Percentiles rank a stretch among this genome's conserved stretches.
These are phyloP conservation scores for Myotis myotis DNA, from an alignment of 2,797 vertebrate species.

Conservation along the genomic window DNA sequence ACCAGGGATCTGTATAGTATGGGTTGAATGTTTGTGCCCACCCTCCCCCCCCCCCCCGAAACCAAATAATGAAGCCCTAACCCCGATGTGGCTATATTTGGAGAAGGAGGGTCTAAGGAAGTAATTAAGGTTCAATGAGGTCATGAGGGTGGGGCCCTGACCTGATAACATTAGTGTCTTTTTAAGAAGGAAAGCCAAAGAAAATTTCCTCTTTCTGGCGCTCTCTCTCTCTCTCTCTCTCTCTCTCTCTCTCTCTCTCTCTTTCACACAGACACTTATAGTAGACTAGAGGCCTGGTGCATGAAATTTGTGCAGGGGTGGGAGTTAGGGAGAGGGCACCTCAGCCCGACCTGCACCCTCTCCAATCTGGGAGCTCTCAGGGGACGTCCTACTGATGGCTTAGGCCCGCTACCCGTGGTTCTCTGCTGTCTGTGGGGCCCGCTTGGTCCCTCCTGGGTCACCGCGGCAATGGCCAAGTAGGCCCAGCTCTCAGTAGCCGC, in stretches of 20 bases:
- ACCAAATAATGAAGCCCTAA: not conserved
- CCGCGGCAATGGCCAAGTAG: rapidly evolving
- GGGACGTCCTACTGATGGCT: too few relatives aligned
- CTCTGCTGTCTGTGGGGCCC: too few relatives aligned
- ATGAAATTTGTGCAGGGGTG: too few relatives aligned
- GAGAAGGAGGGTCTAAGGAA: not conserved
- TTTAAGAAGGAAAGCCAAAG: not conserved
- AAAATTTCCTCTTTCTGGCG: not conserved
- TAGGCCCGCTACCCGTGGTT: too few relatives aligned
- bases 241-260: not conserved
- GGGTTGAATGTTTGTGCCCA: not conserved
- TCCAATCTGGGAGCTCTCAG: too few relatives aligned
- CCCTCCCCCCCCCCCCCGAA: too few relatives aligned
- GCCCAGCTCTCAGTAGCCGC: too few relatives aligned
- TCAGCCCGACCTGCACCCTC: too few relatives aligned
- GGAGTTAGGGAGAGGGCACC: too few relatives aligned
- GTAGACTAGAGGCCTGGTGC: too few relatives aligned
- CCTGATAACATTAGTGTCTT: not conserved
- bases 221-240: not conserved
- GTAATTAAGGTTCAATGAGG: not conserved
- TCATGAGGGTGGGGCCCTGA: not conserved
- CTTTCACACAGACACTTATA: too few relatives aligned
- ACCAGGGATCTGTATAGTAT: not conserved
- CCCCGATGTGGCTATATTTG: not conserved
- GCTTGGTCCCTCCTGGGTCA: too few relatives aligned